phyloP scores from a whole-genome alignment of 2,797 vertebrate species.

The Streptopelia turtur region DNA sequence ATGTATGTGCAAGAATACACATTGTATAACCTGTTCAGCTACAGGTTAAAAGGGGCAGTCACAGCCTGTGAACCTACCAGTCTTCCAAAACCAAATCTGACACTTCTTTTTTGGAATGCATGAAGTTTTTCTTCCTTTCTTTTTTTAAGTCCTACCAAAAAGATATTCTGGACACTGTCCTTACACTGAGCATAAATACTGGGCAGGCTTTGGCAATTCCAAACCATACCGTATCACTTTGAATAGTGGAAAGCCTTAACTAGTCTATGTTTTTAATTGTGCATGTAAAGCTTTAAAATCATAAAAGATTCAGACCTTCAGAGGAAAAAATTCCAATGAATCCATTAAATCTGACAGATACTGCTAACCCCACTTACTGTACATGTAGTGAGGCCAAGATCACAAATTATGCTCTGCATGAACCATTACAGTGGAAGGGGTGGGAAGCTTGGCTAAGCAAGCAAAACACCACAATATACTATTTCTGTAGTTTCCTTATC shows the following conservation, averaged over 20 bases:
- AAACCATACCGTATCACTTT: not conserved
- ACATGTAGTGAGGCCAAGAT: accelerated
- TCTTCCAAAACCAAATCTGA: not conserved
- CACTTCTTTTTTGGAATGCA: not conserved
- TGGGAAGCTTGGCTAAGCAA: not conserved
- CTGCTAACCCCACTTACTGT: not conserved
- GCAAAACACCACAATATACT: not conserved
- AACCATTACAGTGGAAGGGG: not conserved
- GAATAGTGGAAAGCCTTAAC: not conserved
- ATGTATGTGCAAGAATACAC: not conserved
- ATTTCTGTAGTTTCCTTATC: not conserved
- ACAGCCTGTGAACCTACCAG: not conserved
- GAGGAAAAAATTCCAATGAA: not conserved
- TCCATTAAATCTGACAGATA: not conserved
- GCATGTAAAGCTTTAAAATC: not conserved
- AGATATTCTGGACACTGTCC: not conserved
- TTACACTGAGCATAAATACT: not conserved
- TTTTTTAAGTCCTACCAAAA: not conserved
- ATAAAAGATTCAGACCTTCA: not conserved
- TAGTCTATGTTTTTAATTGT: not conserved
- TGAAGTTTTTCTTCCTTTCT: not conserved
- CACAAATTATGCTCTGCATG: not conserved
- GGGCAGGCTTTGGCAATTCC: not conserved
- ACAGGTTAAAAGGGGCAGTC: not conserved
- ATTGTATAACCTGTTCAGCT: not conserved